Evolutionary conservation across 2,113 vertebrate species (phyloP), one percentile per base, ranked within the genome.

Genomic region (Acanthochromis polyacanthus): DNA sequence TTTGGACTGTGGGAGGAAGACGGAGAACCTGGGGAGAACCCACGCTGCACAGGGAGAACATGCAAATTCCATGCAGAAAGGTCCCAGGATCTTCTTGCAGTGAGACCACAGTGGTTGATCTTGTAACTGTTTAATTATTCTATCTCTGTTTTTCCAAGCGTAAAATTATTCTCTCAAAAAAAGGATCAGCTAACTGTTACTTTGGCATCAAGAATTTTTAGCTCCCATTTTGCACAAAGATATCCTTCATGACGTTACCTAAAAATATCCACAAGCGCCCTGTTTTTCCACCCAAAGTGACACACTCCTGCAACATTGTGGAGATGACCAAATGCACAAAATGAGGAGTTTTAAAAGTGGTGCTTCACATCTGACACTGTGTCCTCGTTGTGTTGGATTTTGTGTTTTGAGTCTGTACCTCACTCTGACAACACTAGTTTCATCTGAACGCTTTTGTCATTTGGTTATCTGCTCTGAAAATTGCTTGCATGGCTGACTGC

Each of bases 301-400:
- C 57, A 58, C 17, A 48, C 46, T 67, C 22, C 74, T 48, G 56
- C 16, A 28, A 0, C 10, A 7, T 40, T 28, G 46, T 48, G 23
- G 61, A 78, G 60, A 61, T 46, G 56, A 52, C n/a, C 48, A 50
- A 59, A 50, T 70, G 50, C 45, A 64, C 51, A 61, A 36, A 53
- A 78, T 0, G 46, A 66, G 56, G 40, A 56, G 19, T 5, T 75
- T 0, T 19, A 5, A 2, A 25, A 78, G 81, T 50, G 86, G 68
- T 84, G 66, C 83, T 84, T 88, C 77, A 85, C 80, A 53, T 28
- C 79, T 66, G 83, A 84, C 75, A 15, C 53, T 0, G 25, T 32
- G 66, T 65, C 65, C 66, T 55, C n/a, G 69, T 43, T 20, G 28
- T 59, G 19, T 1, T 57, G 46, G 62, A 55, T 69, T 82, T 55